A percentile compares a stretch with the other conserved stretches of the same genome.
phyloP scores from a whole-genome alignment of 2,888 invertebrate species.

The Sialis fuliginosa region DNA sequence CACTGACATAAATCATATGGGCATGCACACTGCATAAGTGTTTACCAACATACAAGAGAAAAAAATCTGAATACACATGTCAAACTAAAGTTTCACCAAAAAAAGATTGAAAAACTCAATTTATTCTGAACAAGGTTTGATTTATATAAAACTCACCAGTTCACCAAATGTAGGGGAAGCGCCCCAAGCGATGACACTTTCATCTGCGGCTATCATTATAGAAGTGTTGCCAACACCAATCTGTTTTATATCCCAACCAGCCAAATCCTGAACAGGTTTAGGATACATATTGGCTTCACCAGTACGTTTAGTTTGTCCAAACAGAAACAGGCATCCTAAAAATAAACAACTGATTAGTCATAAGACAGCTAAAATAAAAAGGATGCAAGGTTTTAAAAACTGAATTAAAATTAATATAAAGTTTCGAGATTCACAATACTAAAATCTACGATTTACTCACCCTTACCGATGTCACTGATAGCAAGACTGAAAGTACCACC shows the following conservation, averaged over 20 bases:
- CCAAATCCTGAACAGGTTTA: slow-evolving; percentile 83
- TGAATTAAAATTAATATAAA: too few species aligned
- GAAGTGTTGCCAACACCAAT: slow-evolving; percentile 73
- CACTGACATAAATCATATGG: too few species aligned
- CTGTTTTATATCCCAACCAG: slow-evolving; percentile 78
- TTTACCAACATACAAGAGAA: too few species aligned
- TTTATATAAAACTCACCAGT: slow-evolving; percentile 35
- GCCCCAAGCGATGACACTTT: slow-evolving; percentile 82
- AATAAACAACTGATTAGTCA: slow-evolving; percentile 2
- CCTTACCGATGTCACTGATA: slow-evolving; percentile 53
- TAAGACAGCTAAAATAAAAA: not conserved
- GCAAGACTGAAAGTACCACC: slow-evolving; percentile 78
- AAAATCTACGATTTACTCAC: not conserved
- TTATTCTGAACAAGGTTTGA: too few species aligned
- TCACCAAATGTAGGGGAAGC: slow-evolving; percentile 89
- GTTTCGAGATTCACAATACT: not conserved
- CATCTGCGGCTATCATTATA: slow-evolving; percentile 75
- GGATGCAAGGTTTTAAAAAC: too few species aligned
- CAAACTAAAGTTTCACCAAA: too few species aligned
- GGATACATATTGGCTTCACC: slow-evolving; percentile 97
- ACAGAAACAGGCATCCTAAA: slow-evolving; percentile 53
- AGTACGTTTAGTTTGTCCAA: slow-evolving; percentile 82
- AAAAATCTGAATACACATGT: too few species aligned
- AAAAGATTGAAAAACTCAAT: too few species aligned
- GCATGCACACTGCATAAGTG: too few species aligned